Evolutionary conservation across 2,113 vertebrate genomes (phyloP), one percentile per base, ranked within the genome.

Genomic region (Paramormyrops kingsleyae): DNA sequence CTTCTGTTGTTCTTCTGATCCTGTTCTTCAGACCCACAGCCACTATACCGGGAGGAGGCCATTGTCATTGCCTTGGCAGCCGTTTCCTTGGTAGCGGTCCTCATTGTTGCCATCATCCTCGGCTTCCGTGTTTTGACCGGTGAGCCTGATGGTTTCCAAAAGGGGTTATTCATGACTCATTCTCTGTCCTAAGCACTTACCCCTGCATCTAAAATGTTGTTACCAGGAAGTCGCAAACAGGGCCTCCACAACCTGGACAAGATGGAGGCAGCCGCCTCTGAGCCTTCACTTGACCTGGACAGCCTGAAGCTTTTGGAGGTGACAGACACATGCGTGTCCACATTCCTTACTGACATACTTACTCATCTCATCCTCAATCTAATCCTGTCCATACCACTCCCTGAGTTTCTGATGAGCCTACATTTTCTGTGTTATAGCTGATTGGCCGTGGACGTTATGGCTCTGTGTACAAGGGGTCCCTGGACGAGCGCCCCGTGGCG

Each of bases 231-330:
- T 86, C 96, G 96, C 74, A 99, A 99, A 89, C 97, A 97, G 90
- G 98, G 98, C 91, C 96, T 99, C 90, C 98, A 99, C 93, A 99
- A 98, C 91, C 97, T 99, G 95, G 98, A 99, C 91, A 99, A 99
- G 97, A 98, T 99, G 97, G 99, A 99, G 93, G 97, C 98, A 56
- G 97, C 98, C 66, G 92, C 97, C 6, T 99, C 97, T 4, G 99
- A 99, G 90, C 98, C 98, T 47, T 99, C 98, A 1, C 89, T 99
- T 92, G 99, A 99, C 94, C 94, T 99, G 87, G 99, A 99, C 95
- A 99, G 96, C 94, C 96, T 99, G 0, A 99, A 99, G 91, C 95
- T 99, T 80, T 93, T 99, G 90, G 98, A 99, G 97, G 99, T 99
- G 93, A 5, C 2, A 53, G 21, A 15, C 49, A 10, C 83, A 53